These are phyloP conservation scores for Callithrix jacchus DNA, from an alignment of 2,113 vertebrate species.

Conservation along the genomic window DNA sequence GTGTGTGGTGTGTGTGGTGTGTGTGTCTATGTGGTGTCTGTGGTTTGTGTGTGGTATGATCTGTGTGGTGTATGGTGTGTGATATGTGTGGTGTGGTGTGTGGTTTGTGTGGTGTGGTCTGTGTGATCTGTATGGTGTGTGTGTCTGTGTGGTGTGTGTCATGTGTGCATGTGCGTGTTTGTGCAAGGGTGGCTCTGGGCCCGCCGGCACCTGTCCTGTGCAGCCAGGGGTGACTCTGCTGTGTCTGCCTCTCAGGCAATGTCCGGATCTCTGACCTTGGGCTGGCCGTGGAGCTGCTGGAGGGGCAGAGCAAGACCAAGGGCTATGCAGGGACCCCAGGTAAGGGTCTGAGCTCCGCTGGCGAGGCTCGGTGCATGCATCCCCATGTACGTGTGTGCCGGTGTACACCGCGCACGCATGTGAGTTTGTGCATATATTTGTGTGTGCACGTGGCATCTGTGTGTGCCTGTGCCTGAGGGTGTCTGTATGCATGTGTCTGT, in stretches of 20 bases:
- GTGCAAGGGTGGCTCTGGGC: background rate
- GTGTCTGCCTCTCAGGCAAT: constrained; percentile 85
- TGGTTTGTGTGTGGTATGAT: background rate
- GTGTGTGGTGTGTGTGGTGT: background rate
- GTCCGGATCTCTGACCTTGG: constrained; percentile 91
- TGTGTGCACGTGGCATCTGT: too few species aligned
- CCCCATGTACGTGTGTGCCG: too few species aligned
- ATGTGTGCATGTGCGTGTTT: background rate
- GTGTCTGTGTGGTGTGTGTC: background rate
- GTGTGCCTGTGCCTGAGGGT: too few species aligned
- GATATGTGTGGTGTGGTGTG: too few species aligned
- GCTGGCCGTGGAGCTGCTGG: constrained; percentile 86
- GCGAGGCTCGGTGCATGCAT: too few species aligned
- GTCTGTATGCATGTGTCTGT: too few species aligned
- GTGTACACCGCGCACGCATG: rapidly evolving
- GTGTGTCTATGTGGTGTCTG: background rate
- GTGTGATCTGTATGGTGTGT: background rate
- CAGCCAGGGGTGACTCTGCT: background rate
- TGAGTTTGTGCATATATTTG: background rate
- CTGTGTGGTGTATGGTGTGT: background rate
- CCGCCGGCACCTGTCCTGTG: background rate
- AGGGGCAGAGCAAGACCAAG: constrained; percentile 84
- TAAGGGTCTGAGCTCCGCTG: constrained; percentile 16
- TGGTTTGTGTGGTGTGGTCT: background rate
- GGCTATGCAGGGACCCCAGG: constrained; percentile 89